Evolutionary conservation across 2,888 invertebrate genomes (phyloP).

Genomic region (Drosophila nr. medialis): DNA sequence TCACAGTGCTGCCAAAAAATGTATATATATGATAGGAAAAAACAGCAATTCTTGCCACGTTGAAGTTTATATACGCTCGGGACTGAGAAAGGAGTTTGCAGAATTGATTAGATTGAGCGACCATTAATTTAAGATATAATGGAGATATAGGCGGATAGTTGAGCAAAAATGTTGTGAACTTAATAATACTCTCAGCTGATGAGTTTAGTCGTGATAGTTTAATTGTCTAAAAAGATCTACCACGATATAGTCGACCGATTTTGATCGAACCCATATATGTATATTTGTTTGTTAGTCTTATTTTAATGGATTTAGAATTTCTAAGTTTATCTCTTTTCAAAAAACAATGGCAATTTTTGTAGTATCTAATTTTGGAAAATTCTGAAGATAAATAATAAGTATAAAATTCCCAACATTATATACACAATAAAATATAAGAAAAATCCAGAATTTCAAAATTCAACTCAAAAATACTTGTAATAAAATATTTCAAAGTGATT

Average conservation of each 20-base stretch:
- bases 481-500: too few species aligned
- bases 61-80: background rate
- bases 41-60: background rate
- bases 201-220: background rate
- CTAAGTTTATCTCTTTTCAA: too few species aligned
- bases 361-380: too few species aligned
- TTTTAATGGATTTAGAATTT: too few species aligned
- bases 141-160: background rate
- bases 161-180: background rate
- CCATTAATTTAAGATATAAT: background rate
- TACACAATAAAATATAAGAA: too few species aligned
- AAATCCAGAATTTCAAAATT: too few species aligned
- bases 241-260: too few species aligned
- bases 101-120: background rate
- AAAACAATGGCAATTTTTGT: too few species aligned
- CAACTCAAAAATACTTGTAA: too few species aligned
- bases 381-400: too few species aligned
- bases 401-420: too few species aligned
- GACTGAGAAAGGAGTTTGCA: background rate
- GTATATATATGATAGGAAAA: background rate
- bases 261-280: too few species aligned
- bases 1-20: conserved; percentile 36
- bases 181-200: background rate
- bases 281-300: background rate
- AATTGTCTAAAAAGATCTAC: background rate